Base-by-base conservation (phyloP, 2,888 invertebrate species). In the Lissonota sp. region DNA sequence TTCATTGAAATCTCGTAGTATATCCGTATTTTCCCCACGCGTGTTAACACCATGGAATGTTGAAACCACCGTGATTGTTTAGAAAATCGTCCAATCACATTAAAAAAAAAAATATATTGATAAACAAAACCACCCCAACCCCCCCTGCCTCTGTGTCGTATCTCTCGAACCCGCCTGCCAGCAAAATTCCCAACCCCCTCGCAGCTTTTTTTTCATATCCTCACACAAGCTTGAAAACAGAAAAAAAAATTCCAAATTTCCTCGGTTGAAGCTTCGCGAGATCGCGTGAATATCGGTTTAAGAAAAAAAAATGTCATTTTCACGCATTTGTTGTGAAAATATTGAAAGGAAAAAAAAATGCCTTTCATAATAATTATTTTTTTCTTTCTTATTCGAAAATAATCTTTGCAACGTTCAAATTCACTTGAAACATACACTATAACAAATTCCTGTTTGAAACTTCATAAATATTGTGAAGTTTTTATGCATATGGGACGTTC, bases 161-260 rank as follows among this genome's bases (percentile, higher is more conserved):
- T 62, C 82, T 90, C 93, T 91, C 91, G 92, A 92, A 93, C 93
- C 90, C 93, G 26, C 93, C 93, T 93, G 93, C 93, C 92, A 73
- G 66, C 72, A 63, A 73, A 86, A 91, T 91, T 91, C 92, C 66
- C 92, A 90, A 90, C 92, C 92, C 91, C 84, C 88, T 90, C 89
- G 89, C 87, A 63, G 83, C 86, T 85, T 81, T 78, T 81, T 78
- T 78, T 71, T 84, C 84, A 77, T 55, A 42, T 63, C 80, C 70
- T 58, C 63, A 39, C 46, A 55, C 49, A 71, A 49, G 40, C 40
- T 58, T 12, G 44, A 39, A 60, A 62, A 40, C 14, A 46, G n/a
- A 42, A 51, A 53, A 53, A 53, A 26, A 26, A 6, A n/a, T 6
- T 12, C 53, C 16, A 40, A 49, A 60, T 39, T 51, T 49, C n/a